Conservation (phyloP, 2,888 invertebrate species). For the Lycia hirtaria region DNA sequence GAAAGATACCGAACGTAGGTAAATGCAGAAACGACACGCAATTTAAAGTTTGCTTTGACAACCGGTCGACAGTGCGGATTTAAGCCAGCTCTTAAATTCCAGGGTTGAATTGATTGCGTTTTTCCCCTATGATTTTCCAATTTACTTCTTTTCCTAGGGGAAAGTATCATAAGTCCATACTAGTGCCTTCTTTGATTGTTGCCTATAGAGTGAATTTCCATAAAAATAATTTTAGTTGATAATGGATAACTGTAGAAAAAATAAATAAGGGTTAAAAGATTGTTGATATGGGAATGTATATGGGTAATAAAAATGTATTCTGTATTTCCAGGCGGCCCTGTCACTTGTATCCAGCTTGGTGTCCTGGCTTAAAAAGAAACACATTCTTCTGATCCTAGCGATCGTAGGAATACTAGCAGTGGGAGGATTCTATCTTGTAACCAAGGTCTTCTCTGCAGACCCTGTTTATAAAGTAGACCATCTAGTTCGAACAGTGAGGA, state of each 20-base stretch:
- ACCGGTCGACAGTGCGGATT: too few relatives aligned
- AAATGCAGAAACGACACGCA: neutral
- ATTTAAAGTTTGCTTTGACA: neutral
- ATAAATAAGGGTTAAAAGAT: too few relatives aligned
- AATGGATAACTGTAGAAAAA: too few relatives aligned
- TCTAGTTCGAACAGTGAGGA: conserved; percentile 25
- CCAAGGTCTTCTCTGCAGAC: conserved; percentile 6
- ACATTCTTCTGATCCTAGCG: conserved; percentile 21
- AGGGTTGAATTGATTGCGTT: too few relatives aligned
- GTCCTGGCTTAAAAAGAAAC: conserved; percentile 25
- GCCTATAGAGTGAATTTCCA: too few relatives aligned
- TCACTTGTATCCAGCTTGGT: conserved; percentile 16
- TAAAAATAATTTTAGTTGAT: too few relatives aligned
- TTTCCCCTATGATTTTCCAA: too few relatives aligned
- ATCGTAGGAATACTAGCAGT: conserved; percentile 25
- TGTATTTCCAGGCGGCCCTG: conserved; percentile 28
- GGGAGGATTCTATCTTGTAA: conserved; percentile 22
- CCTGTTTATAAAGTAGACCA: conserved; percentile 30
- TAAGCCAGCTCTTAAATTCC: too few relatives aligned
- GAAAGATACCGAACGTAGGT: neutral
- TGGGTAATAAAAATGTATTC: neutral
- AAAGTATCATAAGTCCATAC: too few relatives aligned
- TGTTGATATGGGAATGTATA: too few relatives aligned
- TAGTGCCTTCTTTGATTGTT: too few relatives aligned
- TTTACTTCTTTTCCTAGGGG: too few relatives aligned